Evolutionary conservation across 2,888 invertebrate species (phyloP).

Genomic region (Dastarcus helophoroides): DNA sequence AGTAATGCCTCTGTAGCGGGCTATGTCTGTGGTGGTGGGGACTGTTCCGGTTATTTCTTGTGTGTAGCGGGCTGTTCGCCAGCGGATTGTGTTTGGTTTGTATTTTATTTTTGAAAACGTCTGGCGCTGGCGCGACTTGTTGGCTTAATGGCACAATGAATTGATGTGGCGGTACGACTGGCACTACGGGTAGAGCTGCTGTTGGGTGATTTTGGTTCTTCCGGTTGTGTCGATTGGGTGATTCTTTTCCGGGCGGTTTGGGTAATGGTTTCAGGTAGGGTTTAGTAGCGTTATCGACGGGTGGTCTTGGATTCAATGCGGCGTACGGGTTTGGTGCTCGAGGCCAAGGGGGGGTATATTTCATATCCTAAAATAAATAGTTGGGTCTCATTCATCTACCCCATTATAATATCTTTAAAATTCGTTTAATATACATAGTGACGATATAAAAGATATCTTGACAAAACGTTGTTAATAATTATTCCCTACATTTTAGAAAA

Average conservation of each 20-base stretch:
- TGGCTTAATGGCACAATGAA: slow-evolving; percentile 20
- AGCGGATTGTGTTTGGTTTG: slow-evolving; percentile 29
- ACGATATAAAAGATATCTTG: too few relatives aligned
- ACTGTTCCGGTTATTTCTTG: slow-evolving; percentile 26
- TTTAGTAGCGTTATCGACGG: slow-evolving; percentile 27
- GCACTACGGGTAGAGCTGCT: too few relatives aligned
- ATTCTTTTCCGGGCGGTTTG: slow-evolving; percentile 42
- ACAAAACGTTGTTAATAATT: too few relatives aligned
- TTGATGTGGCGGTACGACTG: slow-evolving; percentile 17
- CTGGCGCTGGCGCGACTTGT: slow-evolving; percentile 25
- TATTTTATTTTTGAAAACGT: slow-evolving; percentile 29
- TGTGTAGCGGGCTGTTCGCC: slow-evolving; percentile 27
- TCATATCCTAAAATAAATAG: slow-evolving; percentile 24
- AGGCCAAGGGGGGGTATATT: slow-evolving; percentile 53
- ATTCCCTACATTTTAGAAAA: too few relatives aligned
- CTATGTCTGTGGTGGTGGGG: slow-evolving; percentile 32
- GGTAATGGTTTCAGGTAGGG: slow-evolving; percentile 48
- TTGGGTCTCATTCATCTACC: too few relatives aligned
- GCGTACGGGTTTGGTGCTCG: slow-evolving; percentile 40
- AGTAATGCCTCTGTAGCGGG: slow-evolving; percentile 51
- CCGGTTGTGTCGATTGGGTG: slow-evolving; percentile 30
- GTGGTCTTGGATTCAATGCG: slow-evolving; percentile 12
- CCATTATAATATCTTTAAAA: too few relatives aligned
- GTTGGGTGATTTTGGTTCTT: slow-evolving; percentile 22
- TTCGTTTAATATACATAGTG: too few relatives aligned